Percentiles rank a stretch among this genome's conserved stretches.
Evolutionary conservation across 2,888 invertebrate genomes (phyloP).

Genomic region (Erpobdella octoculata): DNA sequence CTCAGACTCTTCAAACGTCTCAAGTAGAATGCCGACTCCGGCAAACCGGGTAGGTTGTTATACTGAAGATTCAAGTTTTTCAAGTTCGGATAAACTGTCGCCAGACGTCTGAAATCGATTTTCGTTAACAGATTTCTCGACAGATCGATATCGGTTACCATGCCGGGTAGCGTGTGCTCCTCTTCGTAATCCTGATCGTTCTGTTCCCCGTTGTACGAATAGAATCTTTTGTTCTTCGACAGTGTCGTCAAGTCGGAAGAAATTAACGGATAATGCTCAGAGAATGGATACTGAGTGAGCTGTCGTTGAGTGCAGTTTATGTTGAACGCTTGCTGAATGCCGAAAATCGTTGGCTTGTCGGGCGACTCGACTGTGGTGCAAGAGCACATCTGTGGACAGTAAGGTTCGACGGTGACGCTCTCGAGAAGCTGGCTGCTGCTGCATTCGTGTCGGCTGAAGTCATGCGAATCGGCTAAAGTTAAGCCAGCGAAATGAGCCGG

Average conservation of each 20-base stretch:
- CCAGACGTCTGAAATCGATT: conserved; percentile 12
- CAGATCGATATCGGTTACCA: neutral
- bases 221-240: neutral
- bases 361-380: neutral
- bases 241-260: neutral
- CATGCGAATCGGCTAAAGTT: neutral
- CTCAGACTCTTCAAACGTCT: conserved; percentile 10
- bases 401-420: neutral
- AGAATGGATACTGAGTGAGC: neutral
- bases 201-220: neutral
- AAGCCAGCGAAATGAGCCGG: neutral
- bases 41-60: conserved; percentile 12
- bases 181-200: neutral
- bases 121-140: neutral
- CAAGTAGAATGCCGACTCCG: neutral
- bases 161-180: neutral
- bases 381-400: neutral
- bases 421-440: neutral
- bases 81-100: conserved; percentile 2
- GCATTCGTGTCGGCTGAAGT: neutral
- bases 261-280: neutral
- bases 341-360: neutral
- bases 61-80: conserved; percentile 9
- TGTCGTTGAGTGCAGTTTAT: neutral
- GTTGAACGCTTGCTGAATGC: neutral